phyloP scores from a whole-genome alignment of 2,888 invertebrate species.

The Homarus gammarus region DNA sequence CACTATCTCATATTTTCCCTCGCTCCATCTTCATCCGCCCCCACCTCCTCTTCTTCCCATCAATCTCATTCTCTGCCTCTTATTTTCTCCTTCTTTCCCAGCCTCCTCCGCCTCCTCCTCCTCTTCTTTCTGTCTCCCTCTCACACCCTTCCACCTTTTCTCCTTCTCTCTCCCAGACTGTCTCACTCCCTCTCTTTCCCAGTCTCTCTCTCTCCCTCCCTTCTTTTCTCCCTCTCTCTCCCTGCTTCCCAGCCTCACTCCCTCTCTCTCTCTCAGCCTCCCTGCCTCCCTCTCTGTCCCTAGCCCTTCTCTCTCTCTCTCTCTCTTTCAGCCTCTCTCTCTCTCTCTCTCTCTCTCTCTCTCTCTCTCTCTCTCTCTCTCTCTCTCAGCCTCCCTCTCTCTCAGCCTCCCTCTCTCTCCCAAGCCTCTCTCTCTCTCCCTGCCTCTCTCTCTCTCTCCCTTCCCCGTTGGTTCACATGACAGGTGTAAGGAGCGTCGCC shows the following conservation, averaged over 20 bases:
- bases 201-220: background rate
- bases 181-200: background rate
- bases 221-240: background rate
- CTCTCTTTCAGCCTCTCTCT: background rate
- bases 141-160: background rate
- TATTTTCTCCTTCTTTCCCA: background rate
- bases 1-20: too few relatives aligned
- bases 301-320: background rate
- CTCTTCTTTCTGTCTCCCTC: background rate
- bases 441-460: too few relatives aligned
- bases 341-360: background rate
- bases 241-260: background rate
- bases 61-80: background rate
- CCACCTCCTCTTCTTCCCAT: background rate
- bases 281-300: background rate
- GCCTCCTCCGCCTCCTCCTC: background rate
- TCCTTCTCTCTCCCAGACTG: background rate
- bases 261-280: background rate
- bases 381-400: background rate
- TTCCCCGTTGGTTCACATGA: too few relatives aligned
- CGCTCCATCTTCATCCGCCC: background rate
- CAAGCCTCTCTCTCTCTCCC: too few relatives aligned
- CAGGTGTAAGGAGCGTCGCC: too few relatives aligned
- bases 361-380: background rate
- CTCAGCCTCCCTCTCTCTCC: too few relatives aligned